phyloP scores from a whole-genome alignment of 2,888 invertebrate genomes.

The Malthinus flaveolus region DNA sequence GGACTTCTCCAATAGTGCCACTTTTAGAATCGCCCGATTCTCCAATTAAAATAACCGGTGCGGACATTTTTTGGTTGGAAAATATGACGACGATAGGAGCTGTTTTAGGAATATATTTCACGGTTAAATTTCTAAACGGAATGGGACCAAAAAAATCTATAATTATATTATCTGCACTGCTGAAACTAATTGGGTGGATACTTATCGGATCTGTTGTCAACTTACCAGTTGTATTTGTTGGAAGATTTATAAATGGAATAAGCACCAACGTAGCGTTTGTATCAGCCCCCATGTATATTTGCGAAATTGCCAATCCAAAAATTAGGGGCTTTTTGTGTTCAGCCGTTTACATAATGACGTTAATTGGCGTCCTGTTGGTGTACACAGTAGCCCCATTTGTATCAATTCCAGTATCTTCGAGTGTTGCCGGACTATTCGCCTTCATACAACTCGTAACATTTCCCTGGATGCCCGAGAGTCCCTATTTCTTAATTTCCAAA shows the following conservation, averaged over 20 bases:
- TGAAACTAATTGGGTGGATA: constrained; percentile 47
- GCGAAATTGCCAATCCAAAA: constrained; percentile 51
- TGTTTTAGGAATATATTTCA: constrained; percentile 45
- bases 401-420: constrained; percentile 44
- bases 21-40: constrained; percentile 41
- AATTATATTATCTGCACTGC: constrained; percentile 43
- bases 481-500: background rate
- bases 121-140: constrained; percentile 45
- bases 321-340: constrained; percentile 51
- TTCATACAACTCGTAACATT: background rate
- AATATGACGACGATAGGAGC: constrained; percentile 41
- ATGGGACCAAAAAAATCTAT: constrained; percentile 48
- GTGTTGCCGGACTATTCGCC: constrained; percentile 41
- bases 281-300: constrained; percentile 52
- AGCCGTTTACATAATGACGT: constrained; percentile 51
- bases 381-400: constrained; percentile 50
- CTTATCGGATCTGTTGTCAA: constrained; percentile 45
- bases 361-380: constrained; percentile 48
- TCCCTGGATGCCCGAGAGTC: background rate
- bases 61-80: constrained; percentile 41
- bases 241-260: constrained; percentile 49
- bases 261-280: constrained; percentile 52
- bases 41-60: constrained; percentile 41
- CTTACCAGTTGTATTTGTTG: constrained; percentile 44
- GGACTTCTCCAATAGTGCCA: constrained; percentile 51